Percentiles rank a stretch among this genome's conserved stretches.
Evolutionary conservation across 2,888 invertebrate species (phyloP).

Genomic region (Calliphora vomitoria): DNA sequence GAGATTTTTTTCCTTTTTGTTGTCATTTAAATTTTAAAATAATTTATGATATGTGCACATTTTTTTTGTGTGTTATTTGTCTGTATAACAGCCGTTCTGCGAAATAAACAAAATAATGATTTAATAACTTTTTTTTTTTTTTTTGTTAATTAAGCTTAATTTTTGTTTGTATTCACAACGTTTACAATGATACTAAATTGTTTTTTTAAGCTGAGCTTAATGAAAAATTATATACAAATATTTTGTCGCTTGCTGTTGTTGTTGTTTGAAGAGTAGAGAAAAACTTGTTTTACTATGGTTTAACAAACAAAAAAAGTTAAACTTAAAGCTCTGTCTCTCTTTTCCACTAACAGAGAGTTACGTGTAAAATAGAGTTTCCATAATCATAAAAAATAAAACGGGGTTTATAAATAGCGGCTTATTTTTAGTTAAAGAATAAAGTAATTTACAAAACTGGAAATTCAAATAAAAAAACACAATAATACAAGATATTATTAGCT

Average conservation of each 20-base stretch:
- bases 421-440: too few species aligned
- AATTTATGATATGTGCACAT: conserved; percentile 59
- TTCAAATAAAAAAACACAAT: too few species aligned
- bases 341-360: not conserved
- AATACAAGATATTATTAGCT: too few species aligned
- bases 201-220: conserved; percentile 39
- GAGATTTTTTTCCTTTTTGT: conserved; percentile 36
- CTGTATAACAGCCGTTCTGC: not conserved
- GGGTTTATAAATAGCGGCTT: too few species aligned
- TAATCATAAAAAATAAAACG: not conserved
- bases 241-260: conserved; percentile 18
- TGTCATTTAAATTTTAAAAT: conserved; percentile 22
- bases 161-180: conserved; percentile 8
- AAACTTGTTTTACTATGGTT: conserved; percentile 56
- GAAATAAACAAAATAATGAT: conserved; percentile 23
- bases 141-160: not conserved
- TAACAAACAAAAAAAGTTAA: not conserved
- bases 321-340: conserved; percentile 35
- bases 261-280: not conserved
- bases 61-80: conserved; percentile 7
- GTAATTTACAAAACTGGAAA: too few species aligned
- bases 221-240: conserved; percentile 14
- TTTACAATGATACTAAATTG: conserved; percentile 9
- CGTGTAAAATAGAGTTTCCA: not conserved
- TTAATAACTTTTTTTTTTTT: conserved; percentile 9